Evolutionary conservation across 2,113 vertebrate species (phyloP).

Genomic region (Orcinus orca): DNA sequence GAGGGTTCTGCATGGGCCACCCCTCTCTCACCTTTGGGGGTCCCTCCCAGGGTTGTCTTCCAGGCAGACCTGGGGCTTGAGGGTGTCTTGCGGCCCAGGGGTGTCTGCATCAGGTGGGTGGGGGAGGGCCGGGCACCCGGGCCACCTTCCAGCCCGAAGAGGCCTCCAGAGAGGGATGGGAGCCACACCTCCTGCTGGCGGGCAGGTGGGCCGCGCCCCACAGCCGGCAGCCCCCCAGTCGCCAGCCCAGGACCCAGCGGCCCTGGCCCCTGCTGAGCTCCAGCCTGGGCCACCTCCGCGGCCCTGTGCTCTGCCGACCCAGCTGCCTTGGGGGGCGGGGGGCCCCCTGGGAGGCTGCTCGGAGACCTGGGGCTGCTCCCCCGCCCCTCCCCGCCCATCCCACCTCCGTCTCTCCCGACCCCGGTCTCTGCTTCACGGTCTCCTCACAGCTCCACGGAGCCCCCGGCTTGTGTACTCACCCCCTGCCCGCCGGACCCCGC

Average conservation of each 20-base stretch:
- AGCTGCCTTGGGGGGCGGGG: background rate
- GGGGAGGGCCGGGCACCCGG: background rate
- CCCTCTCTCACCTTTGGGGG: no score
- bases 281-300: accelerated
- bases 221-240: accelerated
- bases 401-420: background rate
- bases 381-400: background rate
- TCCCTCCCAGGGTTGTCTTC: background rate
- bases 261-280: background rate
- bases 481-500: accelerated
- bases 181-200: background rate
- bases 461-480: accelerated
- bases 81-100: background rate
- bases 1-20: background rate
- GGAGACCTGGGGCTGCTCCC: background rate
- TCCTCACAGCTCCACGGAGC: accelerated
- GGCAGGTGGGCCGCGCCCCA: background rate
- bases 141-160: background rate
- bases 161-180: background rate
- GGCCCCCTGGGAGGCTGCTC: no score
- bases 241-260: no score
- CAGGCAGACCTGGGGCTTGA: background rate
- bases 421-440: accelerated
- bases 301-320: background rate
- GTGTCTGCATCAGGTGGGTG: background rate